Percentiles rank a stretch among this genome's conserved stretches.
Conservation (phyloP, 2,797 vertebrate species). For the Nyctalus aviator region DNA sequence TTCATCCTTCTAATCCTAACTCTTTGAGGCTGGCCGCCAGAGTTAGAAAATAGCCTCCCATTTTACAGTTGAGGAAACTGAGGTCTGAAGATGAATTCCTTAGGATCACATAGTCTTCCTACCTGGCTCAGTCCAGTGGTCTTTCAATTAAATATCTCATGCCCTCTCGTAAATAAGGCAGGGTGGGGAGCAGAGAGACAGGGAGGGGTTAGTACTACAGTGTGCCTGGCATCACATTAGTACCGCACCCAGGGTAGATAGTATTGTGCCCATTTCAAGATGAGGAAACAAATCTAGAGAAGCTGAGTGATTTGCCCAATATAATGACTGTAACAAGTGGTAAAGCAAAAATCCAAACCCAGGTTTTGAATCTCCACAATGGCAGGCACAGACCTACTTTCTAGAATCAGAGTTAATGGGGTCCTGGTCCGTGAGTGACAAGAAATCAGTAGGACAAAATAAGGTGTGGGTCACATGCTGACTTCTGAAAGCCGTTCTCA, state of each 20-base stretch:
- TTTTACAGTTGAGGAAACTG: constrained; percentile 32
- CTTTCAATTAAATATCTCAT: not conserved
- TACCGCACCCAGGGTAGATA: not conserved
- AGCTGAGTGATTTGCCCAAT: not conserved
- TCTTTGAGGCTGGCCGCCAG: not conserved
- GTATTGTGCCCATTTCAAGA: not conserved
- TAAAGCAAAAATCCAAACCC: constrained; percentile 36
- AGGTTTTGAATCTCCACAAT: not conserved
- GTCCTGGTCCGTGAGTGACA: not conserved
- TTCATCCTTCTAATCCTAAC: constrained; percentile 3
- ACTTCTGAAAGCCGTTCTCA: not conserved
- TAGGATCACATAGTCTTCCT: not conserved
- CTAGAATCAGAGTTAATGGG: not conserved
- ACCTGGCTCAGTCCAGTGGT: not conserved
- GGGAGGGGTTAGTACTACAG: not conserved
- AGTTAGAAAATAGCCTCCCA: not conserved
- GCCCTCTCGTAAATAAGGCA: not conserved
- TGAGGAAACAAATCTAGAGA: not conserved
- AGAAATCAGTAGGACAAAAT: not conserved
- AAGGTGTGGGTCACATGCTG: not conserved
- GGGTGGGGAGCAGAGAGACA: not conserved
- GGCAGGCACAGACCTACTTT: not conserved
- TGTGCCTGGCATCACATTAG: fast-evolving
- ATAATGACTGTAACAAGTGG: not conserved
- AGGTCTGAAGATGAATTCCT: not conserved